Evolutionary conservation across 1,140 invertebrate genomes (phyloP).

Genomic region (Heliconius melpomene): DNA sequence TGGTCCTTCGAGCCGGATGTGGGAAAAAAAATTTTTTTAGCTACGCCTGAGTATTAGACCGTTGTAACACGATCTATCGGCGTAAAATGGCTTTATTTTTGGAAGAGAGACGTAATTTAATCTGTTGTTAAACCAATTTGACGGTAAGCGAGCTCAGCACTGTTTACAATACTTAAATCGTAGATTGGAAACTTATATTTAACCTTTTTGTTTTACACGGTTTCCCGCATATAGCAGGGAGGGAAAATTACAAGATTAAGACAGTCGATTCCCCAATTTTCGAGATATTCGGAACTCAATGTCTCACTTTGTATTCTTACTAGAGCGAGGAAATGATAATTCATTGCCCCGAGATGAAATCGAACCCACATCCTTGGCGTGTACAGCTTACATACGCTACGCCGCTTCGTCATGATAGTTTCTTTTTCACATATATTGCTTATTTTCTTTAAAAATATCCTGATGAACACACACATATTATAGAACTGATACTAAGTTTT

Average conservation of each 20-base stretch:
- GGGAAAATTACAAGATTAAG: too few species aligned
- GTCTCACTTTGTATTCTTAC: too few species aligned
- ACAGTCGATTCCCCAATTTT: too few species aligned
- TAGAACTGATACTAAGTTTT: not conserved
- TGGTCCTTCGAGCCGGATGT: slow-evolving; percentile 34
- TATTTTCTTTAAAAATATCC: not conserved
- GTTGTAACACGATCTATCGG: slow-evolving; percentile 27
- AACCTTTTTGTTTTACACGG: not conserved
- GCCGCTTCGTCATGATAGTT: too few species aligned
- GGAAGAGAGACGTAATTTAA: slow-evolving; percentile 31
- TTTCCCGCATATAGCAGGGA: too few species aligned
- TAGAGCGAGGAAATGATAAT: too few species aligned
- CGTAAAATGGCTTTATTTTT: slow-evolving; percentile 26
- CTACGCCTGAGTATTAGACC: slow-evolving; percentile 10
- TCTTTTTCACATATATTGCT: not conserved
- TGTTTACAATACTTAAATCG: not conserved
- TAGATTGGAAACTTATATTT: not conserved
- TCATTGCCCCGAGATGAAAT: too few species aligned
- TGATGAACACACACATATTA: not conserved
- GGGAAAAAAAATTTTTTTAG: slow-evolving; percentile 28
- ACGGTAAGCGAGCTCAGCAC: slow-evolving; percentile 17
- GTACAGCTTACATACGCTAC: too few species aligned
- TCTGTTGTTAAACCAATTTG: slow-evolving; percentile 29
- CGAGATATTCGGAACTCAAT: too few species aligned
- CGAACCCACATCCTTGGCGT: too few species aligned